Conservation (phyloP, 23 tunicate genomes). For the Halocynthia roretzi region DNA sequence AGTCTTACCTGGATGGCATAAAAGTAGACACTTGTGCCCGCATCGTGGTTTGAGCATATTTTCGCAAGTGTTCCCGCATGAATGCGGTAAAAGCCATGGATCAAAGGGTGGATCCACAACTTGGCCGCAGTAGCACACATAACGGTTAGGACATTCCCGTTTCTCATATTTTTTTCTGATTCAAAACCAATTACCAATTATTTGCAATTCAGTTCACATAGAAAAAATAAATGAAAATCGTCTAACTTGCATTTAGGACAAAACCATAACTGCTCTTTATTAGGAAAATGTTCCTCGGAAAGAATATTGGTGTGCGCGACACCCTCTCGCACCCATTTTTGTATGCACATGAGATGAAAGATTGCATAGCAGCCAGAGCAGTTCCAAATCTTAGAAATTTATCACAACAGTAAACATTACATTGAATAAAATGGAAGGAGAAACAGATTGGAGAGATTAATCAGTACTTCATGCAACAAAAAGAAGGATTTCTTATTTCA, state of each 20-base stretch:
- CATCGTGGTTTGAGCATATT: conserved; percentile 44
- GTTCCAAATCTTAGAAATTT: conserved; percentile 62
- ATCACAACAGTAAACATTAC: background rate
- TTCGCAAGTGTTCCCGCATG: conserved; percentile 72
- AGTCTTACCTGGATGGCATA: conserved; percentile 91
- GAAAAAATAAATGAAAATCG: background rate
- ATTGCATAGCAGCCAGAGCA: conserved; percentile 66
- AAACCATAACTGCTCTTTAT: conserved; percentile 73
- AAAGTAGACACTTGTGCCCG: conserved; percentile 76
- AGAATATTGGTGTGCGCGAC: conserved; percentile 45
- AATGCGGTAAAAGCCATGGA: conserved; percentile 83
- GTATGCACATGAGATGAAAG: conserved; percentile 76
- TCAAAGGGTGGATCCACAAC: conserved; percentile 56
- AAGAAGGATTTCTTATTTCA: background rate
- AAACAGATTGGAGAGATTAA: no score
- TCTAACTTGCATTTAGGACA: conserved; percentile 91
- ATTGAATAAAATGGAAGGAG: background rate
- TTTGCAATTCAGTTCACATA: background rate
- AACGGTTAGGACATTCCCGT: conserved; percentile 39
- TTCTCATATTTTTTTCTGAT: conserved; percentile 54
- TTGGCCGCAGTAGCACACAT: conserved; percentile 67
- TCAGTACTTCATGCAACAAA: background rate
- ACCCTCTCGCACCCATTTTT: conserved; percentile 81
- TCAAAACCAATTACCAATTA: background rate
- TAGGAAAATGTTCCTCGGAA: conserved; percentile 77